Conservation (phyloP, 2,113 vertebrate species). For the Ophiodon elongatus region DNA sequence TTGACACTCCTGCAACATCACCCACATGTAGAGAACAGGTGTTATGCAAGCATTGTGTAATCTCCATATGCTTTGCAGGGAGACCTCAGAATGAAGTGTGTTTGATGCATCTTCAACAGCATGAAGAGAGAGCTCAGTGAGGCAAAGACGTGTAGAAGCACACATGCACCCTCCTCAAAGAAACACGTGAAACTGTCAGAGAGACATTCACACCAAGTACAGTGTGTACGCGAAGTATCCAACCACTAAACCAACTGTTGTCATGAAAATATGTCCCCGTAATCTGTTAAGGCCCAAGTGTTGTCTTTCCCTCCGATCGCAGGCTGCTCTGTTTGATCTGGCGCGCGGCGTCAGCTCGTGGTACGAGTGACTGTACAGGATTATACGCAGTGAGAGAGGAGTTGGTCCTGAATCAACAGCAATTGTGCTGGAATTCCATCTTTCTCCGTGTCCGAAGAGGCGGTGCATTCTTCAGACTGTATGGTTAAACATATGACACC, state of each 20-base stretch:
- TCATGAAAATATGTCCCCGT: slow-evolving; percentile 42
- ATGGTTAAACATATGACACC: slow-evolving; percentile 46
- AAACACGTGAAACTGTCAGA: not conserved
- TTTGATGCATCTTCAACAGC: slow-evolving; percentile 28
- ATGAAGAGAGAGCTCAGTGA: slow-evolving; percentile 16
- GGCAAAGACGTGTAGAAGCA: slow-evolving; percentile 1
- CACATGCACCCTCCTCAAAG: slow-evolving; percentile 1
- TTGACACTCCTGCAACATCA: slow-evolving; percentile 48
- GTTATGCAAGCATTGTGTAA: slow-evolving; percentile 71
- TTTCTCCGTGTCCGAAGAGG: slow-evolving; percentile 35
- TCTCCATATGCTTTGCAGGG: slow-evolving; percentile 33
- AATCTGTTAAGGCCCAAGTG: slow-evolving; percentile 45
- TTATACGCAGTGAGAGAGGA: slow-evolving; percentile 56
- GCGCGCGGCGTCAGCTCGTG: slow-evolving; percentile 37
- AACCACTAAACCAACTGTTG: slow-evolving; percentile 51
- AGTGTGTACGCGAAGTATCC: slow-evolving; percentile 13
- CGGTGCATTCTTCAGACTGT: slow-evolving; percentile 47
- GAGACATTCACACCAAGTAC: not conserved
- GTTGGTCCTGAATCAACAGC: slow-evolving; percentile 72
- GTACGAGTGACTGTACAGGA: slow-evolving; percentile 53
- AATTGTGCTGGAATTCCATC: slow-evolving; percentile 59
- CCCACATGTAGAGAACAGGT: slow-evolving; percentile 64
- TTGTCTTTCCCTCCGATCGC: slow-evolving; percentile 52
- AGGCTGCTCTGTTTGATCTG: slow-evolving; percentile 66
- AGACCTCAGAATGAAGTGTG: slow-evolving; percentile 29